Percentiles rank a stretch among this genome's conserved stretches.
Evolutionary conservation across 2,888 invertebrate genomes (phyloP).

Genomic region (Thecophora atra): DNA sequence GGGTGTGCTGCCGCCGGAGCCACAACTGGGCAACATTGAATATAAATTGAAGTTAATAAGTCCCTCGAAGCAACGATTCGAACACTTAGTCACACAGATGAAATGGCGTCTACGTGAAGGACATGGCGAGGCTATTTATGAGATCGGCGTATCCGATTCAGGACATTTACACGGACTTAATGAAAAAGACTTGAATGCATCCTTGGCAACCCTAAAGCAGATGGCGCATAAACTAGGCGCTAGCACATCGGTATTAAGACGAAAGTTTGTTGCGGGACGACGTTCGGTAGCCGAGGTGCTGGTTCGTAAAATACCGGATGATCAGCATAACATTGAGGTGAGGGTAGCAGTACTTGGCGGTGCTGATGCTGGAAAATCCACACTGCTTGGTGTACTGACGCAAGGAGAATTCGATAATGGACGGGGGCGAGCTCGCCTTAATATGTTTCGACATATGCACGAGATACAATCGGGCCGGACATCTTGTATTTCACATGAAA

Average conservation of each 20-base stretch:
- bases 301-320: constrained; percentile 87
- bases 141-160: constrained; percentile 93
- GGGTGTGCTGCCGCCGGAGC: constrained; percentile 87
- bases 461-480: constrained; percentile 95
- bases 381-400: constrained; percentile 92
- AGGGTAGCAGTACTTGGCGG: constrained; percentile 93
- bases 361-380: constrained; percentile 97
- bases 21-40: constrained; percentile 94
- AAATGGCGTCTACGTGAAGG: constrained; percentile 98
- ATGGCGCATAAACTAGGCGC: constrained; percentile 93
- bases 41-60: constrained; percentile 95
- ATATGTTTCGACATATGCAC: constrained; percentile 94
- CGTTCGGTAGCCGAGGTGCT: constrained; percentile 86
- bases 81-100: constrained; percentile 98
- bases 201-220: constrained; percentile 82
- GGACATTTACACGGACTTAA: constrained; percentile 87
- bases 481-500: constrained; percentile 95
- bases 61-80: constrained; percentile 89
- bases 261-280: constrained; percentile 69
- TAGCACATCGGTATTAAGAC: constrained; percentile 77
- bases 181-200: constrained; percentile 84
- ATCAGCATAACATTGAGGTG: constrained; percentile 88
- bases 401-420: constrained; percentile 97
- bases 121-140: constrained; percentile 96
- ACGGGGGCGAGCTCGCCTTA: constrained; percentile 90